Conservation (phyloP, 2,113 vertebrate genomes). For the Murina feae region DNA sequence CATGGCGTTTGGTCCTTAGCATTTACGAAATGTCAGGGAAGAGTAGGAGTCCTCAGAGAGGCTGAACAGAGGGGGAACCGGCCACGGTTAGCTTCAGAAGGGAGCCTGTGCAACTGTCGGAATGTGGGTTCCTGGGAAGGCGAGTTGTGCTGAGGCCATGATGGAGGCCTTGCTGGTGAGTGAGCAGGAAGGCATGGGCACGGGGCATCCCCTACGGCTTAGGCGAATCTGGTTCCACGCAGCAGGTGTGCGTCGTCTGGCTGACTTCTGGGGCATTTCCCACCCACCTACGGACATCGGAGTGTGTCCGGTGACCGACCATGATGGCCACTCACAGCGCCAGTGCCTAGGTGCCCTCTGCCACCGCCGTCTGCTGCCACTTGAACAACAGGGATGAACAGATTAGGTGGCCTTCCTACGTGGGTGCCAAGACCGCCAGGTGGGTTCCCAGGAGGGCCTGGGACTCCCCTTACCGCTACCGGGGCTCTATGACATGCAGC, state of each 20-base stretch:
- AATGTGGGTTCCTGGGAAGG: background rate
- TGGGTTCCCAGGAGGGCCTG: background rate
- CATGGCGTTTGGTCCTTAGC: background rate
- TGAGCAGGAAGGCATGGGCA: background rate
- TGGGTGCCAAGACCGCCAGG: background rate
- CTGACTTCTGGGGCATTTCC: background rate
- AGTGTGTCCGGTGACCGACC: background rate
- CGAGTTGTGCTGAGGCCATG: background rate
- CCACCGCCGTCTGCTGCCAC: background rate
- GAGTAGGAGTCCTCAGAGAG: background rate
- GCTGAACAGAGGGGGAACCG: background rate
- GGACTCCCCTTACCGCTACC: background rate
- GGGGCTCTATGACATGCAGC: background rate
- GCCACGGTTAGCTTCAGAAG: background rate
- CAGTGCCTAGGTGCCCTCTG: background rate
- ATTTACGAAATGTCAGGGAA: background rate
- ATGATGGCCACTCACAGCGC: background rate
- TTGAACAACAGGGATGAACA: background rate
- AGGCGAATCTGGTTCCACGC: background rate
- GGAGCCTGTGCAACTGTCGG: background rate
- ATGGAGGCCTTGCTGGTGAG: background rate
- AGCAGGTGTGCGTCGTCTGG: background rate
- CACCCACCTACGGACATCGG: rapidly evolving
- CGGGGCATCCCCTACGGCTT: background rate
- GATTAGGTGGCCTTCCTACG: background rate